These are phyloP conservation scores for Branchellion lobata DNA, from an alignment of 2,888 invertebrate genomes.

Conservation along the genomic window DNA sequence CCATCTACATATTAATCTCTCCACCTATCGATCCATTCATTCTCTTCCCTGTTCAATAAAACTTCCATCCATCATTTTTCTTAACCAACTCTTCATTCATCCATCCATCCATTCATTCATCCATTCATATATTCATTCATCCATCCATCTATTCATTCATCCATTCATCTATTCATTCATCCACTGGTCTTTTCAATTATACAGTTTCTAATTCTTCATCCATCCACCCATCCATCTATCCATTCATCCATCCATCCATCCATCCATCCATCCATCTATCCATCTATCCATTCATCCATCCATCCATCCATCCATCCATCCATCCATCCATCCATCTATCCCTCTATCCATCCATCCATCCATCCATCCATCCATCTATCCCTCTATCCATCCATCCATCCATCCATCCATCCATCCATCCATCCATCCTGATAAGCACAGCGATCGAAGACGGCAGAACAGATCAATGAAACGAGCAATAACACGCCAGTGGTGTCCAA, in stretches of 20 bases:
- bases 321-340: no score
- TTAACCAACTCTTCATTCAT: not conserved
- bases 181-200: not conserved
- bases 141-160: conserved; percentile 10
- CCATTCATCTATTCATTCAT: conserved; percentile 18
- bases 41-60: not conserved
- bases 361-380: no score
- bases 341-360: no score
- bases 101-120: conserved; percentile 1
- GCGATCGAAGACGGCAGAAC: no score
- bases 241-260: not conserved
- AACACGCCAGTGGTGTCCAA: no score
- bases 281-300: not conserved
- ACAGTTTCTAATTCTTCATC: no score
- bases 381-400: no score
- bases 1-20: not conserved
- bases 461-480: no score
- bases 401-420: no score
- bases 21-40: not conserved
- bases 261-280: not conserved
- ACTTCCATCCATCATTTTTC: not conserved
- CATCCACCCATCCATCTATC: not conserved
- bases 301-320: no score
- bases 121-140: not conserved
- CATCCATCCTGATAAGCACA: no score